Conservation (phyloP, 2,888 invertebrate species). For the Lamproptera curius region DNA sequence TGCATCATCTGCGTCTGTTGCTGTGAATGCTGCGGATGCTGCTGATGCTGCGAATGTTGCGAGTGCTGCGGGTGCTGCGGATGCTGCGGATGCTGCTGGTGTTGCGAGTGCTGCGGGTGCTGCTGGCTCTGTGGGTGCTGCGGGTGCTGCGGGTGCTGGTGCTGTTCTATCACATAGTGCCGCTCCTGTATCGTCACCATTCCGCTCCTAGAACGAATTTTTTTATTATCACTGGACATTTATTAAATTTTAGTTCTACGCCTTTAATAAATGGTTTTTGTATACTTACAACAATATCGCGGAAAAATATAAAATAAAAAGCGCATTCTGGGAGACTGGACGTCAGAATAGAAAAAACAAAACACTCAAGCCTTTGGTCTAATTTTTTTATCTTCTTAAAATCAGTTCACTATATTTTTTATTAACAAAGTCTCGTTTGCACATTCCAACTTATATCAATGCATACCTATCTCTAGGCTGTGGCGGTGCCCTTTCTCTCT, state of each 20-base stretch:
- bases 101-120: slow-evolving; percentile 41
- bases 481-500: slow-evolving; percentile 27
- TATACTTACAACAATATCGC: background rate
- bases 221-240: no score
- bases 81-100: slow-evolving; percentile 42
- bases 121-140: slow-evolving; percentile 31
- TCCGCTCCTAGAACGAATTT: slow-evolving; percentile 30
- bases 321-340: no score
- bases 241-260: no score
- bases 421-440: no score
- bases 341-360: no score
- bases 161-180: slow-evolving; percentile 54
- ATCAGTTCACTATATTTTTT: no score
- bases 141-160: slow-evolving; percentile 33
- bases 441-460: no score
- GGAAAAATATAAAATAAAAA: background rate
- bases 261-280: no score
- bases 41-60: slow-evolving; percentile 38
- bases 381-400: no score
- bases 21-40: slow-evolving; percentile 37
- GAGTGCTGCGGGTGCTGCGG: slow-evolving; percentile 37
- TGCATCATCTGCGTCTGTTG: slow-evolving; percentile 36
- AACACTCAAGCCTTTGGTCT: no score
- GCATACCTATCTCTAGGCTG: slow-evolving; percentile 33
- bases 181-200: slow-evolving; percentile 60